Conservation (phyloP, 2,113 vertebrate genomes). For the Gadus macrocephalus region DNA sequence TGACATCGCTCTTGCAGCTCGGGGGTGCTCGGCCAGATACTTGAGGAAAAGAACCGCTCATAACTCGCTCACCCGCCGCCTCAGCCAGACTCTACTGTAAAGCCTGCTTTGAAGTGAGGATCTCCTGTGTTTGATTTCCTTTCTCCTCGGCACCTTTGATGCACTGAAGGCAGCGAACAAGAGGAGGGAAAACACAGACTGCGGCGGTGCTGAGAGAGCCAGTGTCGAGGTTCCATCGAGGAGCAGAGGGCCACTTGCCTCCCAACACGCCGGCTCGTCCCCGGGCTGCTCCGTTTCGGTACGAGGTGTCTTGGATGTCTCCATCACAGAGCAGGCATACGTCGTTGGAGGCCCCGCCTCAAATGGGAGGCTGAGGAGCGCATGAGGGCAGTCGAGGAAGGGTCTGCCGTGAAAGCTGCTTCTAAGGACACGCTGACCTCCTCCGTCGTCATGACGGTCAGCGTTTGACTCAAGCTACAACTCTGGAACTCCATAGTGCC, state of each 20-base stretch:
- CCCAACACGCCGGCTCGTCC: no score
- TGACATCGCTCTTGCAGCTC: constrained; percentile 35
- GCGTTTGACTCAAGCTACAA: no score
- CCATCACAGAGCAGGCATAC: no score
- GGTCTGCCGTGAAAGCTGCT: no score
- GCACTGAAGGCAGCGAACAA: constrained; percentile 19
- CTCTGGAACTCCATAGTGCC: no score
- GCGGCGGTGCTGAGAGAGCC: neutral
- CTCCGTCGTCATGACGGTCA: no score
- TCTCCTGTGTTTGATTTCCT: constrained; percentile 14
- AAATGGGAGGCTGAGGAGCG: no score
- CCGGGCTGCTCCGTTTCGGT: no score
- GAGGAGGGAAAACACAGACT: neutral
- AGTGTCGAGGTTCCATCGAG: neutral
- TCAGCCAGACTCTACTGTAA: constrained; percentile 23
- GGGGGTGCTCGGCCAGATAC: constrained; percentile 33
- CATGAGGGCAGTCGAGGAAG: no score
- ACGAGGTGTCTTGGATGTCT: no score
- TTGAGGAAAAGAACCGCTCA: constrained; percentile 14
- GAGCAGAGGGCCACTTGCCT: neutral
- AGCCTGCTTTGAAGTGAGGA: constrained; percentile 27
- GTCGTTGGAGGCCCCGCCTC: no score
- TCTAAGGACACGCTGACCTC: no score
- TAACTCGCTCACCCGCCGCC: constrained; percentile 25
- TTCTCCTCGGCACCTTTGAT: constrained; percentile 19